Evolutionary conservation across 2,888 invertebrate genomes (phyloP).

Genomic region (Pandemis heparana): DNA sequence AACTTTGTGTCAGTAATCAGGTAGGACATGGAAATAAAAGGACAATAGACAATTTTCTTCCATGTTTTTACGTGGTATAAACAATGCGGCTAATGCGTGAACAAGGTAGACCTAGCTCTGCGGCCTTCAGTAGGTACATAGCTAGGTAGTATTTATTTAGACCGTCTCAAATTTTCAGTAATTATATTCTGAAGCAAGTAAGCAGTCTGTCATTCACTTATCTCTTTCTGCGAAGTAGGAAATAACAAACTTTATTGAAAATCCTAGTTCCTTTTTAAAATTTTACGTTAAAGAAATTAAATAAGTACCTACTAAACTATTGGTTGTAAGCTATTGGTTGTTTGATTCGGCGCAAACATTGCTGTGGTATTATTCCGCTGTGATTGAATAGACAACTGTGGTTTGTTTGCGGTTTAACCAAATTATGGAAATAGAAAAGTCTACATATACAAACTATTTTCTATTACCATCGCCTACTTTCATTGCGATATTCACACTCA

Average conservation of each 20-base stretch:
- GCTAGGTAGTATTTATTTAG: background rate
- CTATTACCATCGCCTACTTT: conserved; percentile 33
- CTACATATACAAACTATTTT: conserved; percentile 16
- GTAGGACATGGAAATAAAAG: conserved; percentile 70
- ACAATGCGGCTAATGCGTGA: conserved; percentile 60
- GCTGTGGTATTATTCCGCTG: conserved; percentile 23
- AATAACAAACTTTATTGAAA: no score
- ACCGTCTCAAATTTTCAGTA: background rate
- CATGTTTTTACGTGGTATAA: conserved; percentile 60
- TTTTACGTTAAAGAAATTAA: background rate
- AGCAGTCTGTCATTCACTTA: background rate
- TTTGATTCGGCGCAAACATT: conserved; percentile 23
- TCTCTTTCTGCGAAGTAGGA: no score
- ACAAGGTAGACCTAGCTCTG: conserved; percentile 12
- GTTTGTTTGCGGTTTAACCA: conserved; percentile 24
- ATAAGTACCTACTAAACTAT: conserved; percentile 5
- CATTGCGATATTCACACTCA: conserved; percentile 7
- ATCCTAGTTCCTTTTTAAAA: no score
- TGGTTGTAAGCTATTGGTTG: background rate
- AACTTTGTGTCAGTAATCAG: conserved; percentile 74
- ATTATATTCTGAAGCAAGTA: background rate
- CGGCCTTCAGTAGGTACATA: background rate
- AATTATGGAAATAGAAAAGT: conserved; percentile 26
- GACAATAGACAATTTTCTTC: conserved; percentile 72
- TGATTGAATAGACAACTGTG: conserved; percentile 26